Evolutionary conservation across 2,888 invertebrate species (phyloP).

Genomic region (Cephus pulcher): DNA sequence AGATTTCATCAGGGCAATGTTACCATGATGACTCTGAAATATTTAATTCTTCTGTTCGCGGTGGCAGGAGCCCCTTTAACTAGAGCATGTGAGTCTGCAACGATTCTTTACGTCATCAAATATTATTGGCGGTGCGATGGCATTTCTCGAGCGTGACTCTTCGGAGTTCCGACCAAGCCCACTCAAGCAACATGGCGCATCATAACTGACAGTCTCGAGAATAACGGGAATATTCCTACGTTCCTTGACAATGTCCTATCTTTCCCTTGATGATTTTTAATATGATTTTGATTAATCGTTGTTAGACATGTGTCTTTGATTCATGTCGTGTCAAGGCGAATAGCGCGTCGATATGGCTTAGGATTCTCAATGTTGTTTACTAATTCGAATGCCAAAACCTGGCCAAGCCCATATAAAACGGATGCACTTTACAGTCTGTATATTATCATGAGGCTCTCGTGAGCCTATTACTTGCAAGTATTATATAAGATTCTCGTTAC

Average conservation of each 20-base stretch:
- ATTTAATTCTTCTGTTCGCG: slow-evolving; percentile 42
- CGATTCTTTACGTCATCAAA: neutral
- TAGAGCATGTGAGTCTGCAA: slow-evolving; percentile 46
- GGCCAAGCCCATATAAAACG: neutral
- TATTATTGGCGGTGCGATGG: neutral
- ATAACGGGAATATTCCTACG: neutral
- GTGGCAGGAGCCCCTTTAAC: slow-evolving; percentile 35
- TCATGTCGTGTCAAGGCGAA: neutral
- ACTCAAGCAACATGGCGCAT: slow-evolving; percentile 50
- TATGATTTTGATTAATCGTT: neutral
- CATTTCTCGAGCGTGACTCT: slow-evolving; percentile 33
- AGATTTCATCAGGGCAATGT: slow-evolving; percentile 40
- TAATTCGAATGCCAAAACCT: neutral
- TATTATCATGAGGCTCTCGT: neutral
- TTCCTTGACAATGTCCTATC: neutral
- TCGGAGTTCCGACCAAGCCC: slow-evolving; percentile 48
- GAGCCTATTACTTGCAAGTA: neutral
- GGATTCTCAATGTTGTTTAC: neutral
- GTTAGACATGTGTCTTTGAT: neutral
- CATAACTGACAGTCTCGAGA: slow-evolving; percentile 19
- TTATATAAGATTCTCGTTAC: neutral
- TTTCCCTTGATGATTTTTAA: neutral
- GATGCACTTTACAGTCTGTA: neutral
- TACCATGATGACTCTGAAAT: slow-evolving; percentile 49
- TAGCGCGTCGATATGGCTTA: neutral